Evolutionary conservation across 2,797 vertebrate species (phyloP).

Genomic region (Thamnophis elegans): DNA sequence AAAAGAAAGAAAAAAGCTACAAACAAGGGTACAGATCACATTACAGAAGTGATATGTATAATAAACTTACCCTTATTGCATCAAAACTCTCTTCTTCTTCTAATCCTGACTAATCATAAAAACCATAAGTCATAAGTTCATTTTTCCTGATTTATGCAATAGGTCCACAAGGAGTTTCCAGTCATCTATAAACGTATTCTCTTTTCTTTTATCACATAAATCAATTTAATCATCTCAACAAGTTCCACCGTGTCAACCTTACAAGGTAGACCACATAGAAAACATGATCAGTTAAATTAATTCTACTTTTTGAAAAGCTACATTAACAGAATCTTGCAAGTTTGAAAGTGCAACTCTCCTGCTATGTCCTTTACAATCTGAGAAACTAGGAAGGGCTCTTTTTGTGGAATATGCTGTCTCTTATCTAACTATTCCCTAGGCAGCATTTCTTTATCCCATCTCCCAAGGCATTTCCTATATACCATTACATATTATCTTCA

Average conservation of each 20-base stretch:
- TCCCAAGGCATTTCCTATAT: background rate
- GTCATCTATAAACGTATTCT: background rate
- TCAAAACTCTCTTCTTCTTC: background rate
- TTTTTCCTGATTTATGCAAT: background rate
- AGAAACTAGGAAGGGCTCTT: background rate
- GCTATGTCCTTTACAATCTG: background rate
- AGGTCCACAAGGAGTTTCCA: background rate
- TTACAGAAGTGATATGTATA: background rate
- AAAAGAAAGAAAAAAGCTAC: background rate
- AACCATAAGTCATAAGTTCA: background rate
- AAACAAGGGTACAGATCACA: background rate
- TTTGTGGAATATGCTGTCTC: background rate
- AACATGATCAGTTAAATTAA: background rate
- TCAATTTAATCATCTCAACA: background rate
- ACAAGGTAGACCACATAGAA: background rate
- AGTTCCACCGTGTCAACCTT: background rate
- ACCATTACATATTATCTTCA: background rate
- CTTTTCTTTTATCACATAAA: background rate
- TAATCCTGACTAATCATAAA: background rate
- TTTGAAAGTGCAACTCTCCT: background rate
- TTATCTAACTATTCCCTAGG: too few species aligned
- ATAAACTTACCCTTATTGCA: background rate
- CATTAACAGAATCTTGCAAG: background rate
- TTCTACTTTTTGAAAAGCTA: background rate
- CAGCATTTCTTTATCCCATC: background rate